Evolutionary conservation across 1,140 invertebrate genomes (phyloP).

Genomic region (Hydropsyche tenuis): DNA sequence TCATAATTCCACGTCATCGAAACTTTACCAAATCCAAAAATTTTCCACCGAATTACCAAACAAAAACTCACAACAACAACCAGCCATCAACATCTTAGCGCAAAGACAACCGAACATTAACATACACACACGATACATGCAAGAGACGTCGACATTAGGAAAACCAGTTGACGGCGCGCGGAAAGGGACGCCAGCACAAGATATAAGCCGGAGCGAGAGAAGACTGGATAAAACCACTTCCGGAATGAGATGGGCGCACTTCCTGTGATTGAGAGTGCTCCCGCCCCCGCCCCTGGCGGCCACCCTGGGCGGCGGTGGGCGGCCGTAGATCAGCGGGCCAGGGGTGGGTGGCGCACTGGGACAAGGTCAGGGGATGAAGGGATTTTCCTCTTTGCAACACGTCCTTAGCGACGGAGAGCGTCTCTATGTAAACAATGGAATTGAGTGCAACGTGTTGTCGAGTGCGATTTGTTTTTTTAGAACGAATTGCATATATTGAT

Average conservation of each 20-base stretch:
- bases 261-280: constrained; percentile 63
- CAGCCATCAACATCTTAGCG: neutral
- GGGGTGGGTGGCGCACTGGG: constrained; percentile 24
- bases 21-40: too few relatives aligned
- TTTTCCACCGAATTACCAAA: too few relatives aligned
- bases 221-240: constrained; percentile 61
- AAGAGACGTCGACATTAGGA: constrained; percentile 5
- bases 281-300: constrained; percentile 42
- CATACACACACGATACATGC: neutral
- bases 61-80: too few relatives aligned
- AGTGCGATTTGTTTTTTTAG: neutral
- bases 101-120: neutral
- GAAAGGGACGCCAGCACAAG: constrained; percentile 20
- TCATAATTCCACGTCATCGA: too few relatives aligned
- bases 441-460: neutral
- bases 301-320: neutral
- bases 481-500: too few relatives aligned
- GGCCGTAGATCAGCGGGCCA: constrained; percentile 1
- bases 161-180: constrained; percentile 15
- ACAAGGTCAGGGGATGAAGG: constrained; percentile 39
- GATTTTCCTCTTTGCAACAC: neutral
- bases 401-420: neutral
- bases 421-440: neutral
- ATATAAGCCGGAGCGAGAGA: constrained; percentile 17
- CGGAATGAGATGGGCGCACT: constrained; percentile 64